Conservation (phyloP, 2,113 vertebrate species). For the Phrynosoma blainvillii region DNA sequence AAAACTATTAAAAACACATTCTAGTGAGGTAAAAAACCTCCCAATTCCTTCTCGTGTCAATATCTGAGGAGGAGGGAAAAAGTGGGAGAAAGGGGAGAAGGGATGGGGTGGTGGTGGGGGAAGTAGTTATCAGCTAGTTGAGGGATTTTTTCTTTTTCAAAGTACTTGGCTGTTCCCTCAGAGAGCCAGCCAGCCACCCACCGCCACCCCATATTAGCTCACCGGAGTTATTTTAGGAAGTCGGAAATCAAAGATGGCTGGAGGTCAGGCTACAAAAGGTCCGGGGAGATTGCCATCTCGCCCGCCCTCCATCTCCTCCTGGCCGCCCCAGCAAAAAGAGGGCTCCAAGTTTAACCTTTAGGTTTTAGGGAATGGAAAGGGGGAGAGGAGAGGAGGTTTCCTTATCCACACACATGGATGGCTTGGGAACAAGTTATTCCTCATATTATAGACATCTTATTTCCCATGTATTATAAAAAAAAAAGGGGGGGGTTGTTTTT, state of each 20-base stretch:
- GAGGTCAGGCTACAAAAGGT: constrained; percentile 84
- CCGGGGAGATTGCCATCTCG: constrained; percentile 74
- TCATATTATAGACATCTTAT: no score
- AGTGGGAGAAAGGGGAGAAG: no score
- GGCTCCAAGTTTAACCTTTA: no score
- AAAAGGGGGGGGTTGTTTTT: no score
- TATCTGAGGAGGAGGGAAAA: no score
- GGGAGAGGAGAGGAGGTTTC: constrained; percentile 1
- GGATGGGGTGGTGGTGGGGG: no score
- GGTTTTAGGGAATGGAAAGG: not conserved
- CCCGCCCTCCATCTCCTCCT: not conserved
- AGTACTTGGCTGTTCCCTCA: not conserved
- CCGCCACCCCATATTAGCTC: constrained; percentile 62
- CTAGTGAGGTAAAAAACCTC: fast-evolving
- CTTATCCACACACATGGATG: not conserved
- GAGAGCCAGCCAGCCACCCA: constrained; percentile 33
- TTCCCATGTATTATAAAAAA: no score
- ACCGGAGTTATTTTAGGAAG: constrained; percentile 83
- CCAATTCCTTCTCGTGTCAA: not conserved
- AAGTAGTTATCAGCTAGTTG: not conserved
- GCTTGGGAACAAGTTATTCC: no score
- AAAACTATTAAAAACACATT: fast-evolving
- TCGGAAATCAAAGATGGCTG: constrained; percentile 88
- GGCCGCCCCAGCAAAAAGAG: constrained; percentile 36
- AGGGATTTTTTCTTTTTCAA: not conserved